phyloP scores from a whole-genome alignment of 92 coral and sea anemone genomes.

The Muricea muricata region DNA sequence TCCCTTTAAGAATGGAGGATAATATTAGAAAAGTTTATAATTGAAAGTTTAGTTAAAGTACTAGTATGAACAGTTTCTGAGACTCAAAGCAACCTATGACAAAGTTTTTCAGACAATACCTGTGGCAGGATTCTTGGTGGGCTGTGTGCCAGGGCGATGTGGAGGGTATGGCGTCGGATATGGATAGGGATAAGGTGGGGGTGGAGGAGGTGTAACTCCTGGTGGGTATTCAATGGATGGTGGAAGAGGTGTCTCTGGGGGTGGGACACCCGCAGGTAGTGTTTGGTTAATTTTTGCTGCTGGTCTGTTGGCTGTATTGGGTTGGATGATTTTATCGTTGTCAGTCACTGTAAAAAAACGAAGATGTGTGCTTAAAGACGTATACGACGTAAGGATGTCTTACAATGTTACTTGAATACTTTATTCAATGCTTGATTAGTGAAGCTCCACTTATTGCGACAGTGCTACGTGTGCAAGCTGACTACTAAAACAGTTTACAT shows the following conservation, averaged over 20 bases:
- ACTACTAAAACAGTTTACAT: too few species aligned
- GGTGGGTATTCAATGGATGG: conserved; percentile 20
- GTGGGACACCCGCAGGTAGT: background rate
- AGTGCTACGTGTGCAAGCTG: too few species aligned
- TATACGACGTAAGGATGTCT: background rate
- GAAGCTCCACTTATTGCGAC: background rate
- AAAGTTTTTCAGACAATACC: background rate
- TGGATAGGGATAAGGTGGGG: conserved; percentile 28
- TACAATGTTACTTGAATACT: background rate
- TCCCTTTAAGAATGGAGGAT: too few species aligned
- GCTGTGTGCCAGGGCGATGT: too few species aligned
- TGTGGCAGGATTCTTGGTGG: background rate
- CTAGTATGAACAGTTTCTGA: too few species aligned
- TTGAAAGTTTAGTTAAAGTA: too few species aligned
- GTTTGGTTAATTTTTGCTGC: background rate
- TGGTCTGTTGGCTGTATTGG: conserved; percentile 1
- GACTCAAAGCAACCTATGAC: too few species aligned
- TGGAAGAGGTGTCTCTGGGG: conserved; percentile 22
- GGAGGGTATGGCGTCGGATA: background rate
- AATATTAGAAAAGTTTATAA: too few species aligned
- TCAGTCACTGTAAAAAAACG: conserved; percentile 5
- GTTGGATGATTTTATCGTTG: conserved; percentile 8
- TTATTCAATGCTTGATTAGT: background rate
- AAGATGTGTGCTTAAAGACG: background rate
- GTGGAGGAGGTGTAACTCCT: conserved; percentile 3